Percentiles rank a stretch among this genome's conserved stretches.
These are phyloP conservation scores for Spodoptera exigua DNA, from an alignment of 2,888 invertebrate species.

Conservation along the genomic window DNA sequence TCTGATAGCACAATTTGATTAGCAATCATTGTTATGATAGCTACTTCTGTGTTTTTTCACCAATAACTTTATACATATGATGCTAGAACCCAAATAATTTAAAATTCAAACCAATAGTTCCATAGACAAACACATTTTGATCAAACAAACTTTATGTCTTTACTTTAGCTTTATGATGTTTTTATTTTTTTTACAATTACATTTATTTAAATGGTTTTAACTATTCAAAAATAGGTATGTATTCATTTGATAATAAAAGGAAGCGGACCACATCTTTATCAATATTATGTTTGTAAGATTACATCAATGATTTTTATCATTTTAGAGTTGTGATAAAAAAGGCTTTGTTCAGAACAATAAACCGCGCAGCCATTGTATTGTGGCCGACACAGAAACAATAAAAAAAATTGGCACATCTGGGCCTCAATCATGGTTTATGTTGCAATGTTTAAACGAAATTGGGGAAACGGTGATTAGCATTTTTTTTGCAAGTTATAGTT, in stretches of 20 bases:
- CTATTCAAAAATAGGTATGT: background rate
- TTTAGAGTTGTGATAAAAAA: constrained; percentile 68
- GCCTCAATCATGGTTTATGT: constrained; percentile 63
- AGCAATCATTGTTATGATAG: too few species aligned
- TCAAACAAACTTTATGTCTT: too few species aligned
- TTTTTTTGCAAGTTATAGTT: background rate
- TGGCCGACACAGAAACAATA: constrained; percentile 70
- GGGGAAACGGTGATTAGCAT: constrained; percentile 5
- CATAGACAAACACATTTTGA: too few species aligned
- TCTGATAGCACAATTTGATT: too few species aligned
- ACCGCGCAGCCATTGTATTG: constrained; percentile 72
- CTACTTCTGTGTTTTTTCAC: too few species aligned
- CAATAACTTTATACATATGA: too few species aligned
- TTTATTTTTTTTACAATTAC: too few species aligned
- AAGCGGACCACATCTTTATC: constrained; percentile 49
- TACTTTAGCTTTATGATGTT: too few species aligned
- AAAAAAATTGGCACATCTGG: constrained; percentile 71
- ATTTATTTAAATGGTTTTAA: background rate
- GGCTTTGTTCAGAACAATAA: constrained; percentile 76
- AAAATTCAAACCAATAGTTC: too few species aligned
- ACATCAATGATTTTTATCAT: constrained; percentile 71
- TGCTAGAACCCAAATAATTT: too few species aligned
- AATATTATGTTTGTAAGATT: constrained; percentile 44
- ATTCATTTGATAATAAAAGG: constrained; percentile 17
- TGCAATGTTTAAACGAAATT: constrained; percentile 37